These are phyloP conservation scores for Drosophila neonasuta DNA, from an alignment of 2,888 invertebrate genomes.

Conservation along the genomic window DNA sequence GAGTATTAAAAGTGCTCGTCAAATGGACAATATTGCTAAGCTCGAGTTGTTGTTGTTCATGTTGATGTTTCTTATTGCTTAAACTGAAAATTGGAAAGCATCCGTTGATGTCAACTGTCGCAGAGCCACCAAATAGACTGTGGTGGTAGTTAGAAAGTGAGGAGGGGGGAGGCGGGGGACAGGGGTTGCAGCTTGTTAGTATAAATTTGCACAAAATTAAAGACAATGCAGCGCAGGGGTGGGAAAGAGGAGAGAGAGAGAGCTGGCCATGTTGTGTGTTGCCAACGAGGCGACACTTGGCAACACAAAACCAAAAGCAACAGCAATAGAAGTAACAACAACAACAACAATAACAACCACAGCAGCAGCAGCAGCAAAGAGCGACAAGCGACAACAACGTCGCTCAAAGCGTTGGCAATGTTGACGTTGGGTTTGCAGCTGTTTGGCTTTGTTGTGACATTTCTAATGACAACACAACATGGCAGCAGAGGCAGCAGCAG, in stretches of 20 bases:
- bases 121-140: slow-evolving; percentile 18
- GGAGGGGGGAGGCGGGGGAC: background rate
- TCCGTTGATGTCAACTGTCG: slow-evolving; percentile 50
- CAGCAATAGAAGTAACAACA: slow-evolving; percentile 26
- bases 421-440: slow-evolving; percentile 71
- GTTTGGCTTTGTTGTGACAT: slow-evolving; percentile 77
- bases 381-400: slow-evolving; percentile 20
- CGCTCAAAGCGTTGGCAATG: slow-evolving; percentile 56
- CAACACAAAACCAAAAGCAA: slow-evolving; percentile 53
- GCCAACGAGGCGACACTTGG: slow-evolving; percentile 54
- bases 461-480: slow-evolving; percentile 73
- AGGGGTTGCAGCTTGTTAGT: slow-evolving; percentile 51
- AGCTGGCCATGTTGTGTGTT: slow-evolving; percentile 30
- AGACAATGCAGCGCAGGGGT: slow-evolving; percentile 14
- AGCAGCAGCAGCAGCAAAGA: background rate
- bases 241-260: background rate
- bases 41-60: slow-evolving; percentile 5
- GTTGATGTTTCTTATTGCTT: slow-evolving; percentile 49
- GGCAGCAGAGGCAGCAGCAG: slow-evolving; percentile 3
- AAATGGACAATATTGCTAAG: slow-evolving; percentile 65
- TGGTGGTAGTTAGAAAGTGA: background rate
- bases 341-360: background rate
- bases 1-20: slow-evolving; percentile 75
- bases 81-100: slow-evolving; percentile 59
- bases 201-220: slow-evolving; percentile 65